Conservation (phyloP, 2,888 invertebrate genomes). For the Papilio gigon region DNA sequence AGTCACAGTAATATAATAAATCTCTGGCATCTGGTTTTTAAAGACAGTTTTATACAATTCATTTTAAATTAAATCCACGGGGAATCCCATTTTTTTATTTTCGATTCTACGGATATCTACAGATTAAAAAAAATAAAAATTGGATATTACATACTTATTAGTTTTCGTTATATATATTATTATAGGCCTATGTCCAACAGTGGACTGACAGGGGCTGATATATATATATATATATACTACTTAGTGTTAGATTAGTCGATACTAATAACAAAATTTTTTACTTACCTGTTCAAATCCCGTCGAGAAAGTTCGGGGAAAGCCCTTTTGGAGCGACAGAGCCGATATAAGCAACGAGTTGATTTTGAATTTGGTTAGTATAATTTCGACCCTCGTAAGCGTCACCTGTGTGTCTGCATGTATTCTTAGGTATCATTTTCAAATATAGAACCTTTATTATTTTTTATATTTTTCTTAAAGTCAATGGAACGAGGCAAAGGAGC, state of each 20-base stretch:
- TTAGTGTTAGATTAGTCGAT: too few species aligned
- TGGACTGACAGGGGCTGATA: too few species aligned
- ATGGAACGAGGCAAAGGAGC: conserved; percentile 58
- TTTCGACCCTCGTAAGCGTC: not conserved
- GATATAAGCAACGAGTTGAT: not conserved
- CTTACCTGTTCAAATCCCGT: not conserved
- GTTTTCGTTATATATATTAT: too few species aligned
- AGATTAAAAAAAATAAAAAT: not conserved
- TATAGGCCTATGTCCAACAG: too few species aligned
- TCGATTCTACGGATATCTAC: not conserved
- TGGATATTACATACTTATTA: too few species aligned
- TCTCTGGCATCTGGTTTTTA: not conserved
- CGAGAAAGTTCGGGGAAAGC: not conserved
- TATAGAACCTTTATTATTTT: not conserved
- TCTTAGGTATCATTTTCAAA: not conserved
- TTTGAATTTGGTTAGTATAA: not conserved
- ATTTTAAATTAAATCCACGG: not conserved
- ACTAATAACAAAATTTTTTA: not conserved
- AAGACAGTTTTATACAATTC: not conserved
- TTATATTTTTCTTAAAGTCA: conserved; percentile 44
- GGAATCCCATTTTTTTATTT: not conserved
- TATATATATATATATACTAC: not conserved
- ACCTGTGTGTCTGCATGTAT: not conserved
- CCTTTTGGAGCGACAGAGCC: not conserved
- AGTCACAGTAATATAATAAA: not conserved